Evolutionary conservation across 2,113 vertebrate genomes (phyloP).

Genomic region (Microcebus jonahi): DNA sequence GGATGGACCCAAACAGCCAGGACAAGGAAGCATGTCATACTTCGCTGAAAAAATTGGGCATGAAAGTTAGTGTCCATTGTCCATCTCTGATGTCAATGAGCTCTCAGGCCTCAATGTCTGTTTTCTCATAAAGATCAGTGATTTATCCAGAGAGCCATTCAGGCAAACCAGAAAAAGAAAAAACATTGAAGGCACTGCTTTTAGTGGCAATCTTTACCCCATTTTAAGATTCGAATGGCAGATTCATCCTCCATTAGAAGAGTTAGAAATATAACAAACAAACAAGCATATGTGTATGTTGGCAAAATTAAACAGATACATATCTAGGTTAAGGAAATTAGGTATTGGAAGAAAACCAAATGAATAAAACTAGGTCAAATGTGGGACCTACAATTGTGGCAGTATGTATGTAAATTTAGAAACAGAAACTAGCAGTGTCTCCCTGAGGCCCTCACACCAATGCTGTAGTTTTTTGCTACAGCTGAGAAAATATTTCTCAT

Average conservation of each 20-base stretch:
- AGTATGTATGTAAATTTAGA: constrained; percentile 69
- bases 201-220: neutral
- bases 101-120: neutral
- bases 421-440: constrained; percentile 43
- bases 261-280: constrained; percentile 31
- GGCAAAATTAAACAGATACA: constrained; percentile 36
- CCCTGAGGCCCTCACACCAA: constrained; percentile 43
- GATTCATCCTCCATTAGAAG: neutral
- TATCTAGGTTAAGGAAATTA: constrained; percentile 68
- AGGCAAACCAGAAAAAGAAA: constrained; percentile 28
- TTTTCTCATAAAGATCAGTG: constrained; percentile 1
- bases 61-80: constrained; percentile 13
- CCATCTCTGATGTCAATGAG: neutral
- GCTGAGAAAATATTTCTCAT: constrained; percentile 54
- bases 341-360: constrained; percentile 58
- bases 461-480: neutral
- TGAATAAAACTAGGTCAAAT: constrained; percentile 65
- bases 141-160: neutral
- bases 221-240: constrained; percentile 1
- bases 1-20: neutral
- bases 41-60: neutral
- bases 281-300: neutral
- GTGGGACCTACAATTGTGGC: constrained; percentile 55
- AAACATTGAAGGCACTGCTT: constrained; percentile 1
- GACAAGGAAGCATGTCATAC: neutral